These are phyloP conservation scores for Ceratina calcarata DNA, from an alignment of 1,140 invertebrate genomes.

Conservation along the genomic window DNA sequence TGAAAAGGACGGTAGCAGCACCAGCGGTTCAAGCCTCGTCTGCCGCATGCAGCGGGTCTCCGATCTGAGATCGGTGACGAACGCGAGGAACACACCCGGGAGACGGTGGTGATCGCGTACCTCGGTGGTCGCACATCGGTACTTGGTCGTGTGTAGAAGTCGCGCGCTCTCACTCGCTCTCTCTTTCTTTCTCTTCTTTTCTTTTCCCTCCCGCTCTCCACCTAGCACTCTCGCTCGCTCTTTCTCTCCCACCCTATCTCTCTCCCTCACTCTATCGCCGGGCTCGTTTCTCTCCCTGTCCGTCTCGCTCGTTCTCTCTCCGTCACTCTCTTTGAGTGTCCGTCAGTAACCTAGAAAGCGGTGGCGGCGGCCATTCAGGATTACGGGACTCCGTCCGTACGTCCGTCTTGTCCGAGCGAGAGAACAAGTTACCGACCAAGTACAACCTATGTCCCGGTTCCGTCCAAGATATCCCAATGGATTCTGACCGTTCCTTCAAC, in stretches of 20 bases:
- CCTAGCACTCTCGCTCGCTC: slow-evolving; percentile 26
- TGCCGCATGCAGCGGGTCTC: slow-evolving; percentile 42
- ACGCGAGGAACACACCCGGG: slow-evolving; percentile 44
- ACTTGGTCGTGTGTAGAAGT: slow-evolving; percentile 28
- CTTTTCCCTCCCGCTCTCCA: slow-evolving; percentile 15
- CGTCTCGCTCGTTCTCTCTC: slow-evolving; percentile 26
- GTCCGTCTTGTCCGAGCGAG: slow-evolving; percentile 59
- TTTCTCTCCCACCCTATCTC: slow-evolving; percentile 6
- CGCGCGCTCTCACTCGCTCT: slow-evolving; percentile 17
- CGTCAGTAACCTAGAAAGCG: slow-evolving; percentile 77
- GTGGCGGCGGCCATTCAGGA: slow-evolving; percentile 73
- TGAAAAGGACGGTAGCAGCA: slow-evolving; percentile 21
- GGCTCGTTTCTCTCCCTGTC: slow-evolving; percentile 4
- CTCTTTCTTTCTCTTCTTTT: slow-evolving; percentile 14
- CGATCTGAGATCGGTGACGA: slow-evolving; percentile 46
- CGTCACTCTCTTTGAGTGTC: slow-evolving; percentile 53
- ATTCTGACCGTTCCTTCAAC: slow-evolving; percentile 9
- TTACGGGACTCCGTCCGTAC: slow-evolving; percentile 72
- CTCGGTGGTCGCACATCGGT: slow-evolving; percentile 56
- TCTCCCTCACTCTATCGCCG: slow-evolving; percentile 9
- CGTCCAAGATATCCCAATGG: neutral
- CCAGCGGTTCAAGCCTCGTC: slow-evolving; percentile 46
- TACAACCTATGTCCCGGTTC: slow-evolving; percentile 1
- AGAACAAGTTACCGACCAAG: slow-evolving; percentile 9
- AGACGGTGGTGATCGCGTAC: slow-evolving; percentile 53